Base-by-base conservation (phyloP, 2,797 vertebrate species). In the Anomalospiza imberbis region DNA sequence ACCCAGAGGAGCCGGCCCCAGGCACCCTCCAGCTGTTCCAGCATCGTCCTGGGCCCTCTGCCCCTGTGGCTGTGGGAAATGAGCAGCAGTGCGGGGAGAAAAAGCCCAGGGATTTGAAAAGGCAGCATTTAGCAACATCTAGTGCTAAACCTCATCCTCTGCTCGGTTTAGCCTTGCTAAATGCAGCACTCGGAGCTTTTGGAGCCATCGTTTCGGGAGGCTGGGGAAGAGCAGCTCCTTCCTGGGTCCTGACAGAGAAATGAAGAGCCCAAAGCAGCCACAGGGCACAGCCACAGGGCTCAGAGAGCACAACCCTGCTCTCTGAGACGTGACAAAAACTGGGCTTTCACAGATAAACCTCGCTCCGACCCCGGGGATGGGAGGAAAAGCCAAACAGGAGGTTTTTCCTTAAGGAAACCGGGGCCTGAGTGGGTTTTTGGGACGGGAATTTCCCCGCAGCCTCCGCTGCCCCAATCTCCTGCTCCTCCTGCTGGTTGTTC, bases 401-500 rank as follows among this genome's bases (percentile, higher is more conserved):
- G 20, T 3, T 84, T 93, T 50, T 66, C 47, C 51, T 34, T 13
- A 25, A 10, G 25, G 58, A 66, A 50, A 24, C 8, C 1, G 31
- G 19, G 38, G 16, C 29, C 31, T 4, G 13, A 74, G 42, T 0
- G 3, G 19, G 17, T 2, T 79, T 85, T 82, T 4, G 53, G 44
- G 53, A 76, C 7, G n/a, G 47, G 58, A 66, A 17, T 93, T 58
- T 67, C 47, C 44, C 44, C 44, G 15, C 55, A 31, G 58, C 8
- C 34, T 81, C 19, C 3, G 0, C 34, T 57, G 58, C 80, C 94
- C 88, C 95, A 85, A 16, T 45, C 92, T 86, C 77, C 88, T 94
- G 88, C 95, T 96, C 90, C 94, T 96, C 93, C 95, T 96, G 89
- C 88, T 95, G 96, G 92, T 62, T 87, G 44, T 72, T 92, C 34